These are phyloP conservation scores for Osmoderma eremita DNA, from an alignment of 2,888 invertebrate species.

Conservation along the genomic window DNA sequence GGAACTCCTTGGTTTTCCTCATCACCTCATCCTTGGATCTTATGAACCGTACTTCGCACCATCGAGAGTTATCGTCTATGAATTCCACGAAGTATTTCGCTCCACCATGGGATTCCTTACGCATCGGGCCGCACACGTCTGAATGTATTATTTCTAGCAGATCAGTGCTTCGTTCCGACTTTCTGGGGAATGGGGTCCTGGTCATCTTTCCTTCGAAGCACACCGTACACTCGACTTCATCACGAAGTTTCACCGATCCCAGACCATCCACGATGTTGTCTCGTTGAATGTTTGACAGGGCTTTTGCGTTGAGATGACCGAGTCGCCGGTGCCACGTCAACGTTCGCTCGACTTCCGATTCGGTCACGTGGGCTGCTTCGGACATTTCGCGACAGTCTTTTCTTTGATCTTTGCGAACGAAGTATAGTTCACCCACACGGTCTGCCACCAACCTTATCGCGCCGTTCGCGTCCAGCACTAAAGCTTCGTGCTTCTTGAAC, in stretches of 20 bases:
- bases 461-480: neutral
- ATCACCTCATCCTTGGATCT: slow-evolving; percentile 48
- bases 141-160: slow-evolving; percentile 49
- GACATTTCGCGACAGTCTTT: neutral
- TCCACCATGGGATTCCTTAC: slow-evolving; percentile 37
- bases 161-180: slow-evolving; percentile 38
- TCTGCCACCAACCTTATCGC: neutral
- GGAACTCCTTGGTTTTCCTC: slow-evolving; percentile 43
- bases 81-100: slow-evolving; percentile 50
- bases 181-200: slow-evolving; percentile 40
- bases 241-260: neutral
- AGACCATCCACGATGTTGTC: slow-evolving; percentile 13
- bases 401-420: neutral
- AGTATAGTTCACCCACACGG: neutral
- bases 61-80: slow-evolving; percentile 50
- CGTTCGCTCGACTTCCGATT: neutral
- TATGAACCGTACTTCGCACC: slow-evolving; percentile 47
- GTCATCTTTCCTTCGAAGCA: slow-evolving; percentile 43
- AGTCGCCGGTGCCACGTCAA: slow-evolving; percentile 42
- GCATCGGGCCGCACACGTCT: slow-evolving; percentile 49
- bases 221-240: slow-evolving; percentile 33
- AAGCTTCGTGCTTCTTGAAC: neutral
- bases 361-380: neutral
- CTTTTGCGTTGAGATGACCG: slow-evolving; percentile 39
- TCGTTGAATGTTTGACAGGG: slow-evolving; percentile 2